Conservation (phyloP, 2,113 vertebrate genomes). For the Empidonax traillii region DNA sequence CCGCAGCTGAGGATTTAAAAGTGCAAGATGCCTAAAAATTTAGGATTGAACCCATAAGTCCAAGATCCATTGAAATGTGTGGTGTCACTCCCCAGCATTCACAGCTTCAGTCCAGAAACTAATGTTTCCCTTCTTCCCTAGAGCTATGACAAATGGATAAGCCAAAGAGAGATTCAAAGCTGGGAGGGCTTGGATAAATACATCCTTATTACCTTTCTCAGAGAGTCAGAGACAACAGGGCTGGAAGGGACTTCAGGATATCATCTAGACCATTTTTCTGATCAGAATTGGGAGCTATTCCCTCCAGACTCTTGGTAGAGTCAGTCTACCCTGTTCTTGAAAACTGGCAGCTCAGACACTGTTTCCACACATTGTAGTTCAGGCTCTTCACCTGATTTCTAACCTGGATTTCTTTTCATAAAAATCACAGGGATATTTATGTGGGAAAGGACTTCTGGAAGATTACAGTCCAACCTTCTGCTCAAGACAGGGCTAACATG, state of each 20-base stretch:
- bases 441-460: not conserved
- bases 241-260: not conserved
- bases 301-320: not conserved
- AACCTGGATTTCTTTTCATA: not conserved
- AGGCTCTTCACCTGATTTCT: not conserved
- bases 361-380: not conserved
- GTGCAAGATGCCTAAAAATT: not conserved
- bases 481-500: not conserved
- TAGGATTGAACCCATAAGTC: not conserved
- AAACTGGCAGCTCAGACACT: not conserved
- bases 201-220: not conserved
- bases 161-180: not conserved
- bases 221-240: not conserved
- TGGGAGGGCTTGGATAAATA: not conserved
- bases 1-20: not conserved
- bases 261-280: not conserved
- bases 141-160: not conserved
- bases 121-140: not conserved
- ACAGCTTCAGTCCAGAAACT: not conserved
- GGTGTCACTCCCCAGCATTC: not conserved
- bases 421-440: not conserved
- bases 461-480: not conserved
- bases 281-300: not conserved
- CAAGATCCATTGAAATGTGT: not conserved
- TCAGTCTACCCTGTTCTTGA: not conserved